phyloP scores from a whole-genome alignment of 2,797 vertebrate genomes.

The Echiichthys vipera region DNA sequence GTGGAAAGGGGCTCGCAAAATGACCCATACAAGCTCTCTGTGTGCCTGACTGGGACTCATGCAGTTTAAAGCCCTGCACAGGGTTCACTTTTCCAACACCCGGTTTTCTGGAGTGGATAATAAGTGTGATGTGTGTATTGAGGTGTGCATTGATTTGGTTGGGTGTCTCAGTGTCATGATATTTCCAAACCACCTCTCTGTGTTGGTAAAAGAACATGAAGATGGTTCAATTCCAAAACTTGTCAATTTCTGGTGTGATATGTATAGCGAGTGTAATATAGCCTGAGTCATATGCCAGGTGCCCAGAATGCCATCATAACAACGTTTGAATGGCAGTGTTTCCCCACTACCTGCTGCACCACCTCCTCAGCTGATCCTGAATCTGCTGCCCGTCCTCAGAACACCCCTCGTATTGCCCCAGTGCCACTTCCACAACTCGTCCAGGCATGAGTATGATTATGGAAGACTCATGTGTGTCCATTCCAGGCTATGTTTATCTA shows the following conservation, averaged over 20 bases:
- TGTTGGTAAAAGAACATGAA: not conserved
- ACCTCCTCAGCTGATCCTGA: constrained; percentile 26
- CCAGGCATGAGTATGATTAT: constrained; percentile 15
- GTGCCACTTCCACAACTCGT: constrained; percentile 6
- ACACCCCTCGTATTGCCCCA: constrained; percentile 2
- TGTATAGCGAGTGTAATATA: not conserved
- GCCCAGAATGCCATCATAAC: constrained; percentile 1
- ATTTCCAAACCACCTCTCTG: not conserved
- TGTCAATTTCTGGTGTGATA: not conserved
- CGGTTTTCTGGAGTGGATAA: no score
- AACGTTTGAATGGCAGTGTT: not conserved
- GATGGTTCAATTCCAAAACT: not conserved
- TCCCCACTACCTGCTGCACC: constrained; percentile 13
- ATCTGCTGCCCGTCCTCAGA: constrained; percentile 33
- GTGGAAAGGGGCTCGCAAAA: no score
- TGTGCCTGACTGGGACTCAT: no score
- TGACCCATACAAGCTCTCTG: no score
- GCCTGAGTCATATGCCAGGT: not conserved
- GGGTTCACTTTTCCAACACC: no score
- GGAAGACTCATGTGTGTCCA: no score
- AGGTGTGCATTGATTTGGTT: no score
- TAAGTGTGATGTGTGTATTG: no score
- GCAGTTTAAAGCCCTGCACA: no score
- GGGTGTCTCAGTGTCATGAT: not conserved
- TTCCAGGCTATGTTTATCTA: constrained; percentile 19